These are phyloP conservation scores for cat (Felis catus) DNA, from an alignment of 2,113 vertebrate genomes.

Conservation along the genomic window F.catus_Fca126_mat1.0 CM031423.1:89887501-89888000, in stretches of 20 bases:
- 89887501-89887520: not conserved
- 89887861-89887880: accelerated
- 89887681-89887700: not conserved
- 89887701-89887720: not conserved
- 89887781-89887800: too few relatives aligned
- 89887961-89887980: not conserved
- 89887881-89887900: accelerated
- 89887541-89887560: not conserved
- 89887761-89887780: not conserved
- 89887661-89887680: not conserved
- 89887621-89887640: not conserved
- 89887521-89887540: not conserved
- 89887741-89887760: not conserved
- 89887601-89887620: not conserved
- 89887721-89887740: not conserved
- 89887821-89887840: not conserved
- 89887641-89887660: not conserved
- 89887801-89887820: not conserved
- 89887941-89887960: not conserved
- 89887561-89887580: not conserved
- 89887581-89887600: not conserved
- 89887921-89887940: not conserved
- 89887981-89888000: not conserved
- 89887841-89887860: not conserved
- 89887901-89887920: not conserved